Evolutionary conservation across 2,888 invertebrate genomes (phyloP).

Genomic region (Melinopterus prodromus): DNA sequence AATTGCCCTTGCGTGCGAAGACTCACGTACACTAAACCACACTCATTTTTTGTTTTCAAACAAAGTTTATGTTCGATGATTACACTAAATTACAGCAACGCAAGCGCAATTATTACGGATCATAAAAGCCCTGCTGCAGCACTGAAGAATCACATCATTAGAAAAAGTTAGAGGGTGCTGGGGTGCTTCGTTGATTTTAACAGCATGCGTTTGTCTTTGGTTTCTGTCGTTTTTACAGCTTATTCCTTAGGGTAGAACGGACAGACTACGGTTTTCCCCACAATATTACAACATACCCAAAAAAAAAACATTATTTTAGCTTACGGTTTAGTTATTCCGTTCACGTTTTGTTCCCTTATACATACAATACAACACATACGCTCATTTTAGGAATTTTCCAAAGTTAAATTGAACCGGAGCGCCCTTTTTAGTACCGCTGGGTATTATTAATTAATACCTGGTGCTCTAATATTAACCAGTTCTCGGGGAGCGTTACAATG

Average conservation of each 20-base stretch:
- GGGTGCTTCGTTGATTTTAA: not conserved
- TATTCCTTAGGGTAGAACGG: not conserved
- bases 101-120: not conserved
- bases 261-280: constrained; percentile 9
- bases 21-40: not conserved
- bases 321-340: not conserved
- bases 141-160: not conserved
- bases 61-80: not conserved
- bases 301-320: not conserved
- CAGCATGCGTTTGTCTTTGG: not conserved
- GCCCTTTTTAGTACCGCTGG: not conserved
- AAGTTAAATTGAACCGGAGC: no score
- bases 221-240: not conserved
- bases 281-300: constrained; percentile 16
- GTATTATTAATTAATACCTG: not conserved
- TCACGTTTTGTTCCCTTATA: not conserved
- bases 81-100: not conserved
- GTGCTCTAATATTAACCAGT: not conserved
- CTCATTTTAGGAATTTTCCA: constrained; percentile 8
- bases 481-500: not conserved
- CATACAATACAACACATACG: not conserved
- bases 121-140: not conserved
- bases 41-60: not conserved
- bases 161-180: not conserved
- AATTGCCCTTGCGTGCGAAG: not conserved